Evolutionary conservation across 2,888 invertebrate species (phyloP), one percentile per base, ranked within the genome.

Genomic region (Rhamnusium bicolor): DNA sequence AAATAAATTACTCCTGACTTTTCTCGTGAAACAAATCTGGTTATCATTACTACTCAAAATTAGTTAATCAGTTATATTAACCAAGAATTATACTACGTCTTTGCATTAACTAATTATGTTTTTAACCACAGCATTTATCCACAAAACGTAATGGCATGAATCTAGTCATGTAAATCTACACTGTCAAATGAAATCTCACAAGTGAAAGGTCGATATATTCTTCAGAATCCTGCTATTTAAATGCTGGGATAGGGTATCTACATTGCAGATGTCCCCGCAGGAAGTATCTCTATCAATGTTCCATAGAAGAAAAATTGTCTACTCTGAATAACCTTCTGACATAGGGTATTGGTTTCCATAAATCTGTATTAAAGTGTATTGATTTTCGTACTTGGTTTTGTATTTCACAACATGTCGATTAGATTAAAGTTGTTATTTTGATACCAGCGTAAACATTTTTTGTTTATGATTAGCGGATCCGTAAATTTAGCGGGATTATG

Each of bases 241-340:
- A 56, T 27, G 14, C 27, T 7, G 27, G 56, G 24, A 24, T 56
- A 56, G 56, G 21, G 8, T 14, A 56, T 56, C 27, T 56, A 24
- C 51, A 40, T 51, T 51, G 51, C 51, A 19, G 18, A 19, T 14
- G 56, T 56, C 40, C 56, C 56, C 56, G 56, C 56, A 56, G 56
- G 62, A 40, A 40, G 62, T 47, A 46, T 47, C 47, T 62, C 24
- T 62, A 62, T 47, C 62, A 24, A 21, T 46, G 61, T 46, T 21
- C 47, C 47, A 56, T 47, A 7, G 24, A 21, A 62, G 47, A 47
- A 40, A 62, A 62, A 47, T 40, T 40, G 32, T 40, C 18, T 2
- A 8, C 40, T 16, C 6, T 12, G n/a, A 10, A 32, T 18, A 60
- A 19, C 18, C 51, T 8, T 18, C 18, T 12, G 18, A 10, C 18